phyloP scores from a whole-genome alignment of 2,113 vertebrate genomes.

The Eudorcas thomsonii region DNA sequence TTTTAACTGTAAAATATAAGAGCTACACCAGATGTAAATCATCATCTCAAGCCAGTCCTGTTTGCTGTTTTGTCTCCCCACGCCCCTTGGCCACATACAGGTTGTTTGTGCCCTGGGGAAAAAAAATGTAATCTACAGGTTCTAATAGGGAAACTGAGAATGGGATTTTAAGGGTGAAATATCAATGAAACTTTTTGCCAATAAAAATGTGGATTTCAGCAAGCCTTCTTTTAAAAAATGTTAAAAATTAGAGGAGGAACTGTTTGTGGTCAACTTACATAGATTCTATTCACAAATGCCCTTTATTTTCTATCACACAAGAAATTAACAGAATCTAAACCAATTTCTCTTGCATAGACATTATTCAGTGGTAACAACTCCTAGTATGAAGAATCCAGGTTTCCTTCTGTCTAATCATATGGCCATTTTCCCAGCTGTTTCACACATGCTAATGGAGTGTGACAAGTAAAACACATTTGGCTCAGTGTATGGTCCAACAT shows the following conservation, averaged over 20 bases:
- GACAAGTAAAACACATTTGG: conserved; percentile 75
- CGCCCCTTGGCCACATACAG: neutral
- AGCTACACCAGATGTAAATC: neutral
- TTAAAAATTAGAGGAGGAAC: conserved; percentile 63
- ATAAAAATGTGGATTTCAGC: neutral
- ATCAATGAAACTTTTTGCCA: neutral
- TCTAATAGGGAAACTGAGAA: neutral
- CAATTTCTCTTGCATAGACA: conserved; percentile 63
- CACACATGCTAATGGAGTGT: conserved; percentile 79
- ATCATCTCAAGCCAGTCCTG: neutral
- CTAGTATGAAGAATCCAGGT: conserved; percentile 75
- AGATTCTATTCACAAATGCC: conserved; percentile 33
- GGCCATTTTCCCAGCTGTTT: conserved; percentile 76
- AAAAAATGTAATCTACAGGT: neutral
- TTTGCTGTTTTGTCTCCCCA: neutral
- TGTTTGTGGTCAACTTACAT: conserved; percentile 26
- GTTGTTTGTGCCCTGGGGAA: neutral
- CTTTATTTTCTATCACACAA: conserved; percentile 42
- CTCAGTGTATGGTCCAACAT: conserved; percentile 72
- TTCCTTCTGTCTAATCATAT: conserved; percentile 78
- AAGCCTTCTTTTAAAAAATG: conserved; percentile 17
- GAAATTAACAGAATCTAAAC: conserved; percentile 71
- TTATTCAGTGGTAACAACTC: conserved; percentile 78
- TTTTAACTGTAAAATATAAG: neutral
- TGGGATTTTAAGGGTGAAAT: neutral